phyloP scores from a whole-genome alignment of 2,113 vertebrate species.

The Pituophis catenifer region DNA sequence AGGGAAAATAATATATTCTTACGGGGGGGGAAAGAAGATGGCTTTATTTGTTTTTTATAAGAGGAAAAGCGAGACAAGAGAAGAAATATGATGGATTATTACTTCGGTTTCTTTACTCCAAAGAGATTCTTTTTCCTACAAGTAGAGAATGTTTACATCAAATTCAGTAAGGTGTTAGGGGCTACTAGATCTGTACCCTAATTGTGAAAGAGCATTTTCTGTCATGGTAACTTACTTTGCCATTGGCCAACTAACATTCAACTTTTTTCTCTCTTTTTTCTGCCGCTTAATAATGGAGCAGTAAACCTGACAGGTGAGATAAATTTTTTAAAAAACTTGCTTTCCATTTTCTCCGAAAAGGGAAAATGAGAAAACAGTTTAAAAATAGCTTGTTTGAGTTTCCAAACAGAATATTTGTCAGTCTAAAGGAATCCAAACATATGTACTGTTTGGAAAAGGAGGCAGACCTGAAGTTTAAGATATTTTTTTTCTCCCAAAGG shows the following conservation, averaged over 20 bases:
- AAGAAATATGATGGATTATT: background rate
- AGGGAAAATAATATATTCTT: background rate
- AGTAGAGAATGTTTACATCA: conserved; percentile 43
- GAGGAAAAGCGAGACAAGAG: background rate
- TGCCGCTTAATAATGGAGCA: conserved; percentile 92
- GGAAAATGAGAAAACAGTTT: conserved; percentile 10
- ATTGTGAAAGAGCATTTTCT: conserved; percentile 37
- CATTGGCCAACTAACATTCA: conserved; percentile 76
- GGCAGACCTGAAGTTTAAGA: background rate
- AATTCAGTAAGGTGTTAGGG: conserved; percentile 55
- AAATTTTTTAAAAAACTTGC: conserved; percentile 34
- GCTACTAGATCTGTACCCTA: conserved; percentile 26
- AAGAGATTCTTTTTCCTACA: conserved; percentile 11
- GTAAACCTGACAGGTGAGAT: conserved; percentile 99
- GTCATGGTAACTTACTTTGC: conserved; percentile 56
- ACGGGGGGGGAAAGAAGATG: background rate
- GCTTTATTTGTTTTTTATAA: background rate
- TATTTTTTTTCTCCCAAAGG: background rate
- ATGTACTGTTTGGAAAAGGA: background rate
- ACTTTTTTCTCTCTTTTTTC: conserved; percentile 71
- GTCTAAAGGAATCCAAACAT: conserved; percentile 18
- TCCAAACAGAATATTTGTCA: conserved; percentile 21
- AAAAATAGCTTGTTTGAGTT: conserved; percentile 24
- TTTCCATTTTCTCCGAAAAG: conserved; percentile 28
- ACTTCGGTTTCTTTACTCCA: conserved; percentile 24